Base-by-base conservation (phyloP, 2,797 vertebrate genomes). In the Hipposideros larvatus region DNA sequence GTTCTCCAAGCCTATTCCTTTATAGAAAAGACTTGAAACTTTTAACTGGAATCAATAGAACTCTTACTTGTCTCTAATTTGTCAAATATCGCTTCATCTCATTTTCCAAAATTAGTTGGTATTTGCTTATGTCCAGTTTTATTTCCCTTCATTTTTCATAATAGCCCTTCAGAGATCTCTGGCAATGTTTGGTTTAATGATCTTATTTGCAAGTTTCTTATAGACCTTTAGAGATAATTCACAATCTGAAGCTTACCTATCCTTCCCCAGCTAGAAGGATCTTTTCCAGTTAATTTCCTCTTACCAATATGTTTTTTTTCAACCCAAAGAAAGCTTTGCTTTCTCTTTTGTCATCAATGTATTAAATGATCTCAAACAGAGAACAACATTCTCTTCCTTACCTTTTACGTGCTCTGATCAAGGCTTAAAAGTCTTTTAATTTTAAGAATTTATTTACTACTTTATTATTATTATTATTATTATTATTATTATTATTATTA, bases 181-280 rank as follows among this genome's bases (percentile, higher is more conserved):
- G 71, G 37, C 26, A 57, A 34, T 96, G 34, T 90, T 94, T 71
- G 71, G 11, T 89, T 92, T 97, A 91, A 79, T 95, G 74, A 78
- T 90, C 51, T 95, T 92, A 77, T 96, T 96, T 96, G 48, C 59
- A 96, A 80, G 41, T 91, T 95, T 71, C 91, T 92, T 79, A 55
- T 57, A 89, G 74, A 93, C 16, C 61, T 94, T 96, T 71, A 77
- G 53, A 83, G 48, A 86, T 83, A 70, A 95, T 80, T 95, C 31
- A 83, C 66, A 41, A 51, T n/a, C 75, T 80, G 82, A 78, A 68
- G 61, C 75, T 87, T 85, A 75, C 31, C 28, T 92, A 7, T 41
- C 28, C 18, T 93, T 70, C 24, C 21, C 34, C 15, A 89, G 22
- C 57, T 83, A 89, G 37, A 87, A 66, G 53, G 53, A 55, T 55